A percentile compares a stretch with the other conserved stretches of the same genome.
Evolutionary conservation across 2,888 invertebrate genomes (phyloP).

Genomic region (Ctena decussata): DNA sequence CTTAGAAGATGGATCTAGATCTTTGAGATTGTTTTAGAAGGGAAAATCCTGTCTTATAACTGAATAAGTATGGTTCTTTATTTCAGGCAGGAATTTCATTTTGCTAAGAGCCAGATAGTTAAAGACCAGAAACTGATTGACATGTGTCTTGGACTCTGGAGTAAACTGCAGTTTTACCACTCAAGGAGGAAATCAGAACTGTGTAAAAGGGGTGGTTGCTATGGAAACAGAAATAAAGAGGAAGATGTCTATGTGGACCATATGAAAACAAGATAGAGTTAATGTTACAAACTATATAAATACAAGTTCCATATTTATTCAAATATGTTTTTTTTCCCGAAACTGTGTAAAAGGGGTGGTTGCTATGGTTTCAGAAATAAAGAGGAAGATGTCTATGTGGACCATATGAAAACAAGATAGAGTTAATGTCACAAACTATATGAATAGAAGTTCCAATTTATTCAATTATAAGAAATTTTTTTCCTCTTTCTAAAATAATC

Average conservation of each 20-base stretch:
- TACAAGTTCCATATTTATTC: too few species aligned
- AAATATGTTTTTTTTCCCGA: too few species aligned
- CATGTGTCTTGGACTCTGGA: constrained; percentile 79
- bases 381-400: background rate
- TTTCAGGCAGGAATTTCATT: constrained; percentile 68
- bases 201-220: background rate
- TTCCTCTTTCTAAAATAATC: too few species aligned
- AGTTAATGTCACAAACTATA: too few species aligned
- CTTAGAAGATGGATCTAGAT: too few species aligned
- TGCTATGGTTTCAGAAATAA: background rate
- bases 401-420: background rate
- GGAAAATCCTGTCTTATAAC: too few species aligned
- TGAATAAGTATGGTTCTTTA: too few species aligned
- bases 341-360: background rate
- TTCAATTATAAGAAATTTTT: too few species aligned
- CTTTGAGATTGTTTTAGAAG: too few species aligned
- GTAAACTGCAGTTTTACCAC: constrained; percentile 43
- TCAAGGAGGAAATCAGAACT: background rate
- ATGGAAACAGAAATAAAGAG: background rate
- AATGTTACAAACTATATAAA: too few species aligned
- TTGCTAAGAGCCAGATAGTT: constrained; percentile 55
- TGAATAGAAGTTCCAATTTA: too few species aligned
- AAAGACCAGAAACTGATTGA: constrained; percentile 71
- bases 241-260: background rate
- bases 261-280: background rate